Base-by-base conservation (phyloP, 2,113 vertebrate genomes). In the Phasianus colchicus region DNA sequence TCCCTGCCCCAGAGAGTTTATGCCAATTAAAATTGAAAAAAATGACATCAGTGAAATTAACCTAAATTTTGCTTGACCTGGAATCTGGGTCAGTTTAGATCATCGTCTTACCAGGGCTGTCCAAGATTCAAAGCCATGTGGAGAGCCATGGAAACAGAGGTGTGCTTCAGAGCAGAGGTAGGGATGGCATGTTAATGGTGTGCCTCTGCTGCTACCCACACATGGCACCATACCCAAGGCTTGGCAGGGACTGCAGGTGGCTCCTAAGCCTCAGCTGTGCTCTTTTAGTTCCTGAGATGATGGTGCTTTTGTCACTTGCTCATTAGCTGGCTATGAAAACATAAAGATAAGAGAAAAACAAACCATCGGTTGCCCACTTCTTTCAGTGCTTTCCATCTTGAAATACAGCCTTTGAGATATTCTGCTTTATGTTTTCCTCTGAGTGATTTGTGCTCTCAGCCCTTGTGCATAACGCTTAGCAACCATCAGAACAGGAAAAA, bases 51-150 rank as follows among this genome's bases (percentile, higher is more conserved):
- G 90, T 90, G 91, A 97, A 96, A 95, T 95, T 91, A 91, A 61
- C 83, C 66, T 78, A 90, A 94, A 95, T 96, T 96, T 95, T 81
- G 73, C 86, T 92, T 96, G 93, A 96, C 96, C 96, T 96, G 86
- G 92, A 95, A 92, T 95, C 88, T 90, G 72, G 95, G 95, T 93
- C 95, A 92, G 86, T 93, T 96, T 96, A 96, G 88, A 92, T 96
- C 96, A 95, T 93, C 72, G 2, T 48, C 85, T 91, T 77, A 29
- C 67, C 71, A 30, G 10, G 61, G 91, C 85, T 87, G 89, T 54
- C 74, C 54, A 27, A 86, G 91, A 80, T 24, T 38, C 60, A 83
- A 60, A 94, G 13, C 60, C 45, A 42, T 0, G 3, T 1, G 2
- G 57, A 84, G 43, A 77, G 72, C 79, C 71, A 2, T 15, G 72